These are phyloP conservation scores for Melitaea cinxia DNA, from an alignment of 1,140 invertebrate genomes.

Conservation along the genomic window DNA sequence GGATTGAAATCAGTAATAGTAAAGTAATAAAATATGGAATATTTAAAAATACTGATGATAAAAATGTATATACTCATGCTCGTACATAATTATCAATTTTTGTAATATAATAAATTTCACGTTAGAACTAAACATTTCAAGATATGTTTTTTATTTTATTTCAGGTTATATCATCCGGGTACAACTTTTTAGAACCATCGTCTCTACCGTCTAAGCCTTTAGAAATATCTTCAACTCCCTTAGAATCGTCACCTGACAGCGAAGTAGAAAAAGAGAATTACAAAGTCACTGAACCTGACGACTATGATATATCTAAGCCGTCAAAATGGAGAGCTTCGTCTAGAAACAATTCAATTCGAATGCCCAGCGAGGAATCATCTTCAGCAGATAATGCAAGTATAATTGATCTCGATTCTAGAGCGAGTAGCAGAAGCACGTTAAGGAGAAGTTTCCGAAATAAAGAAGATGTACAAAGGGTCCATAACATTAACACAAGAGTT, in stretches of 20 bases:
- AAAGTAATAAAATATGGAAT: no score
- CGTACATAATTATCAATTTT: background rate
- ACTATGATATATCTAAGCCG: constrained; percentile 76
- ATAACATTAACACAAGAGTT: constrained; percentile 48
- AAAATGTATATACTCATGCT: no score
- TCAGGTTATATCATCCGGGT: constrained; percentile 73
- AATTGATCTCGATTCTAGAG: constrained; percentile 76
- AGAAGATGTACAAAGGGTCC: constrained; percentile 50
- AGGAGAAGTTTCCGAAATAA: constrained; percentile 47
- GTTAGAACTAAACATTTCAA: background rate
- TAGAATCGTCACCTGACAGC: constrained; percentile 57
- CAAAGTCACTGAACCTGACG: constrained; percentile 77
- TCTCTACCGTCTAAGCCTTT: constrained; percentile 56
- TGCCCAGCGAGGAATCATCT: constrained; percentile 78
- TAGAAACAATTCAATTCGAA: constrained; percentile 84
- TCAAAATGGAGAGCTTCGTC: constrained; percentile 83
- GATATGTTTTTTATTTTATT: background rate
- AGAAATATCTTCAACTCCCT: constrained; percentile 73
- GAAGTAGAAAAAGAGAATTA: constrained; percentile 66
- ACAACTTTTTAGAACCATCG: constrained; percentile 63
- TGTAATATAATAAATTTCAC: background rate
- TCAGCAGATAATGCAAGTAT: constrained; percentile 72
- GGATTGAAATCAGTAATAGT: no score
- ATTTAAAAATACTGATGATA: no score
- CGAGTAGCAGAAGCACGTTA: constrained; percentile 52